A percentile compares a stretch with the other conserved stretches of the same genome.
These are phyloP conservation scores for Darevskia nairensis DNA, from an alignment of 2,797 vertebrate genomes.

Conservation along the genomic window DNA sequence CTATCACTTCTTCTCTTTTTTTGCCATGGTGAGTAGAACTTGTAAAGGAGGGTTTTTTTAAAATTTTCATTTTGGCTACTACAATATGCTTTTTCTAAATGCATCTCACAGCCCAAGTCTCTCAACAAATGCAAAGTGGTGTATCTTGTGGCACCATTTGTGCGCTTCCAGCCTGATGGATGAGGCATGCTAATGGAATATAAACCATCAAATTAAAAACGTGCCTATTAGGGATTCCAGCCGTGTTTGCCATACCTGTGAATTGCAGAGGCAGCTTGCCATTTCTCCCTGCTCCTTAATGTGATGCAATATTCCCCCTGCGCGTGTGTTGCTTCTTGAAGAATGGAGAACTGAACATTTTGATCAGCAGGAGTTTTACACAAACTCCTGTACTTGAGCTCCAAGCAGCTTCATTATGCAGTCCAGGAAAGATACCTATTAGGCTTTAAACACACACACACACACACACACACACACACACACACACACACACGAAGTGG, in stretches of 20 bases:
- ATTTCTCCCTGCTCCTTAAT: slow-evolving; percentile 60
- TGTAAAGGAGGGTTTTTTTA: slow-evolving; percentile 27
- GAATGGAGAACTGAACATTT: slow-evolving; percentile 18
- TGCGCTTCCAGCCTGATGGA: slow-evolving; percentile 68
- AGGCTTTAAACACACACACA: no score
- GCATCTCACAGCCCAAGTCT: slow-evolving; percentile 51
- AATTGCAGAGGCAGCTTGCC: slow-evolving; percentile 60
- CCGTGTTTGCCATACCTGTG: slow-evolving; percentile 55
- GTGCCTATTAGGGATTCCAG: slow-evolving; percentile 59
- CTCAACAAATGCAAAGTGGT: slow-evolving; percentile 56
- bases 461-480: no score
- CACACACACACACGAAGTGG: no score
- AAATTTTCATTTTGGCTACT: slow-evolving; percentile 1
- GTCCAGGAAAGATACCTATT: slow-evolving; percentile 6
- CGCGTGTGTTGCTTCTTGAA: background rate
- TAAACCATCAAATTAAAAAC: slow-evolving; percentile 78
- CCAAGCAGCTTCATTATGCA: slow-evolving; percentile 31
- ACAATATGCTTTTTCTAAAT: slow-evolving; percentile 55
- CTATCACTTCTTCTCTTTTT: background rate
- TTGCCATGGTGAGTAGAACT: slow-evolving; percentile 31
- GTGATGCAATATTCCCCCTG: slow-evolving; percentile 22
- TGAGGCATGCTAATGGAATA: slow-evolving; percentile 72
- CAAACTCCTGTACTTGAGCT: slow-evolving; percentile 32
- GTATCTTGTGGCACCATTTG: slow-evolving; percentile 60
- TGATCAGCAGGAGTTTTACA: slow-evolving; percentile 45